Conservation (phyloP, 2,888 invertebrate species). For the Heteromurus nitidus region DNA sequence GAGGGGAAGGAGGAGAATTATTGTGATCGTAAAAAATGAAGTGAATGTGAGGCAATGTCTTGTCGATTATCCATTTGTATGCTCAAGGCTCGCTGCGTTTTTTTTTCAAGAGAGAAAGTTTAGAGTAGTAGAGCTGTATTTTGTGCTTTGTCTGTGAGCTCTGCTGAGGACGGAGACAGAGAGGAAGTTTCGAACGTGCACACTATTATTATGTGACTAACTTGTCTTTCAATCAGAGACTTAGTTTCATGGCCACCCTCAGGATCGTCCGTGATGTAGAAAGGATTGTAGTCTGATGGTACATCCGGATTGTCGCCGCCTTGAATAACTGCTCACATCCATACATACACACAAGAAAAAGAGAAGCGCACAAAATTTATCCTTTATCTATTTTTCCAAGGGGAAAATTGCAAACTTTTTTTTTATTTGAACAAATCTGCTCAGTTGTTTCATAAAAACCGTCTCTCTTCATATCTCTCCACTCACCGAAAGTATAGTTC, state of each 20-base stretch:
- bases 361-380: conserved; percentile 4
- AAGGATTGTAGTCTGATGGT: conserved; percentile 92
- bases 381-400: not conserved
- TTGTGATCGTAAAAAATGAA: no score
- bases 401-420: not conserved
- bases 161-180: not conserved
- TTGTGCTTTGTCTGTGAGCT: no score
- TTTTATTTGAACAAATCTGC: not conserved
- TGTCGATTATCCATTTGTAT: no score
- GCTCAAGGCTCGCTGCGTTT: no score
- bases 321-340: conserved; percentile 80
- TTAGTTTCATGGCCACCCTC: conserved; percentile 80
- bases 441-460: not conserved
- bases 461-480: no score
- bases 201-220: conserved; percentile 13
- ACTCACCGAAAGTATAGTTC: conserved; percentile 70
- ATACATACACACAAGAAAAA: conserved; percentile 76
- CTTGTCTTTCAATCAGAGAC: conserved; percentile 61
- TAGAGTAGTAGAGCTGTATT: no score
- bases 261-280: conserved; percentile 91
- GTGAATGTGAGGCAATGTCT: no score
- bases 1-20: no score
- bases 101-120: no score
- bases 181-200: not conserved
- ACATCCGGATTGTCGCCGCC: conserved; percentile 87